Conservation (phyloP, 1,140 invertebrate species). For the Drosophila rufa region DNA sequence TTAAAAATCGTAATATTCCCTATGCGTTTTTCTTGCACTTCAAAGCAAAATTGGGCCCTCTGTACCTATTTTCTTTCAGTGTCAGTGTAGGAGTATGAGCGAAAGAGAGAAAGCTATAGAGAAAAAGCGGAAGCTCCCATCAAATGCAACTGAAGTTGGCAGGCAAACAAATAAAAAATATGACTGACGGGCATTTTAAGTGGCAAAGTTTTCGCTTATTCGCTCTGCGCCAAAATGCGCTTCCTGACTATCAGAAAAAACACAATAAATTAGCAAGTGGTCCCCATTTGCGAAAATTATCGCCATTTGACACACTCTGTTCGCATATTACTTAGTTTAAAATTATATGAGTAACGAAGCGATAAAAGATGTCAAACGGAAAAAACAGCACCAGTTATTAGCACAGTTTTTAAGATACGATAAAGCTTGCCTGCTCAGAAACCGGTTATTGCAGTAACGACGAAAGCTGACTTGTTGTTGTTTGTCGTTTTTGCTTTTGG, state of each 20-base stretch:
- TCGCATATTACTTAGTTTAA: slow-evolving; percentile 27
- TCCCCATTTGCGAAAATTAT: slow-evolving; percentile 34
- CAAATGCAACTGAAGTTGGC: slow-evolving; percentile 33
- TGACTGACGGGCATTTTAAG: slow-evolving; percentile 20
- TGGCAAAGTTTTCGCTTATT: slow-evolving; percentile 28
- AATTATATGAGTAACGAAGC: slow-evolving; percentile 17
- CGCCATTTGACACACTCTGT: slow-evolving; percentile 14
- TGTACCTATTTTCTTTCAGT: slow-evolving; percentile 1
- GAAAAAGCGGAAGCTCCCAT: slow-evolving; percentile 11
- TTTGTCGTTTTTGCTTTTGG: slow-evolving; percentile 24
- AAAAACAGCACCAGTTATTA: slow-evolving; percentile 46
- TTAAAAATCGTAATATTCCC: too few relatives aligned
- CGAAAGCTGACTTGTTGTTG: slow-evolving; percentile 31
- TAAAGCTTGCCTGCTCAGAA: slow-evolving; percentile 25
- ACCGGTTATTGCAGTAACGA: slow-evolving; percentile 50
- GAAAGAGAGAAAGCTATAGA: background rate
- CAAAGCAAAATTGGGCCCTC: background rate
- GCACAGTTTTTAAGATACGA: slow-evolving; percentile 43
- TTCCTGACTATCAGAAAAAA: slow-evolving; percentile 14
- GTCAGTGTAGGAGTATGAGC: background rate
- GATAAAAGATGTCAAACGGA: slow-evolving; percentile 19
- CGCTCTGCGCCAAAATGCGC: slow-evolving; percentile 10
- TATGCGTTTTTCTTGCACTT: background rate
- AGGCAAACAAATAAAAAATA: slow-evolving; percentile 30
- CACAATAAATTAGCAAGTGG: slow-evolving; percentile 41